A percentile compares a stretch with the other conserved stretches of the same genome.
These are phyloP conservation scores for Embiotoca jacksoni DNA, from an alignment of 2,113 vertebrate species.

Conservation along the genomic window DNA sequence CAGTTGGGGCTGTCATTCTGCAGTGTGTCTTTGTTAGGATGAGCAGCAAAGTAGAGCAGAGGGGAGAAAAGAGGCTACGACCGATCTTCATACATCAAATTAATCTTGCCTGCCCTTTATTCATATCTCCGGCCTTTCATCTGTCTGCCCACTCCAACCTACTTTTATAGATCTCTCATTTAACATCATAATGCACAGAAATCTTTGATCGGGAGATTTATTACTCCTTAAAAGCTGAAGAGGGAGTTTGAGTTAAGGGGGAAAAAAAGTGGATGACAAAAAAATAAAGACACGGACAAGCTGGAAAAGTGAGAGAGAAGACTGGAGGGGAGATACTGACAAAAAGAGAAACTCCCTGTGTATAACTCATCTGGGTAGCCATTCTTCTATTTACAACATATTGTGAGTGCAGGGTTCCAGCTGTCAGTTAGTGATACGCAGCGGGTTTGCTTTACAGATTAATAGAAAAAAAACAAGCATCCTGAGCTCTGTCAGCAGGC, in stretches of 20 bases:
- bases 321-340: background rate
- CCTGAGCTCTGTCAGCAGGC: constrained; percentile 31
- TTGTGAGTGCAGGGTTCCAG: constrained; percentile 17
- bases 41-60: constrained; percentile 18
- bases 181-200: constrained; percentile 31
- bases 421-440: constrained; percentile 34
- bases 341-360: constrained; percentile 8
- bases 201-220: constrained; percentile 30
- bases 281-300: constrained; percentile 6
- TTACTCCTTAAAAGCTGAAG: constrained; percentile 14
- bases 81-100: constrained; percentile 22
- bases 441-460: constrained; percentile 14
- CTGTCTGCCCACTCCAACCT: constrained; percentile 8
- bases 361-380: constrained; percentile 29
- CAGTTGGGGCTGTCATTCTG: background rate
- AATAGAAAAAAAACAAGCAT: background rate
- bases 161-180: constrained; percentile 13
- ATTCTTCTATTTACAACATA: constrained; percentile 32
- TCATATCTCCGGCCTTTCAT: constrained; percentile 24
- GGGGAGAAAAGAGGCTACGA: background rate
- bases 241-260: background rate
- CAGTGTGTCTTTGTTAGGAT: constrained; percentile 28
- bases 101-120: constrained; percentile 14
- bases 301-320: background rate
- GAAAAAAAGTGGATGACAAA: background rate